These are phyloP conservation scores for Asteroscopus sphinx DNA, from an alignment of 2,888 invertebrate genomes.

Conservation along the genomic window DNA sequence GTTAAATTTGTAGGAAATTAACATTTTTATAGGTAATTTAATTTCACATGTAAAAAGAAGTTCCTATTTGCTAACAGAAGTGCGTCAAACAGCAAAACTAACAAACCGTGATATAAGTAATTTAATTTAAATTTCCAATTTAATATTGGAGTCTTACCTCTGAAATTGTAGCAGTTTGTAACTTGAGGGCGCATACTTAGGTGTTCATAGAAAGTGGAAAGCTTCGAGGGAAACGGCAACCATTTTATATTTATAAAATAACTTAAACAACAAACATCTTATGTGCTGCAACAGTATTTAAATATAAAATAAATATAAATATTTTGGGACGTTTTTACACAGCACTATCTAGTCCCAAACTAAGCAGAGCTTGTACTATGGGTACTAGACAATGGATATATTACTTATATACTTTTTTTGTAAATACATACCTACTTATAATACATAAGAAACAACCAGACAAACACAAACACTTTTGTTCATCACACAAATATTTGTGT, in stretches of 20 bases:
- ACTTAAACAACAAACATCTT: background rate
- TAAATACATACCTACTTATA: no score
- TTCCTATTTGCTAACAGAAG: slow-evolving; percentile 2
- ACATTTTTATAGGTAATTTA: slow-evolving; percentile 9
- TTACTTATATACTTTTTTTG: no score
- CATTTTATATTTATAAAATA: background rate
- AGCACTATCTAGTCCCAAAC: no score
- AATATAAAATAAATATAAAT: no score
- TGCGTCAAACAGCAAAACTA: slow-evolving; percentile 1
- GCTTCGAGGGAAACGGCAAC: background rate
- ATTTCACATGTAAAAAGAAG: background rate
- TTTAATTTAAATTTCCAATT: slow-evolving; percentile 20
- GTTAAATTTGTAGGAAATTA: slow-evolving; percentile 19
- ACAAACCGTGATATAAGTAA: slow-evolving; percentile 1
- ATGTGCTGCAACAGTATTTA: no score
- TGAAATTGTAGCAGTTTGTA: slow-evolving; percentile 7
- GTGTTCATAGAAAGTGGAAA: slow-evolving; percentile 4
- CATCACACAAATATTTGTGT: no score
- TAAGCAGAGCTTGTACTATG: no score
- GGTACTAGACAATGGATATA: no score
- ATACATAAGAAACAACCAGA: no score
- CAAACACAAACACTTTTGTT: no score
- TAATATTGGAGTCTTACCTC: slow-evolving; percentile 10
- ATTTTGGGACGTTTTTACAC: no score
- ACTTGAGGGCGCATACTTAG: slow-evolving; percentile 14